Base-by-base conservation (phyloP, 1,140 invertebrate species). In the Pogonomyrmex barbatus region DNA sequence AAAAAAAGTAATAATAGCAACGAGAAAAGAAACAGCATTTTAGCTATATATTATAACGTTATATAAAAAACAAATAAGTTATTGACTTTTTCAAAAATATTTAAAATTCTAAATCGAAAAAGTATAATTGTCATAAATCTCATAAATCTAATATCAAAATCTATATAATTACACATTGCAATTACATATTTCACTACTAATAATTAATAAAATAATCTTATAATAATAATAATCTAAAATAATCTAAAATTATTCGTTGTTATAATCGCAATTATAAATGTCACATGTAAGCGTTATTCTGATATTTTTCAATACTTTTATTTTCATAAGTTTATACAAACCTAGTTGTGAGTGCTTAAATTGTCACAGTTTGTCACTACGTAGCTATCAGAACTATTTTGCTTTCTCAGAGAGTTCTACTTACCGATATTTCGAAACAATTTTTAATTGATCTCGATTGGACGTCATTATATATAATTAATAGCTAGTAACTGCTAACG, bases 381-480 rank as follows among this genome's bases (percentile, higher is more conserved):
- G 36, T 12, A 67, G n/a, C 24, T 67, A 36, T 2, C 39, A 45
- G 24, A 39, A 45, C 39, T 67, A 67, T 67, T 14, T 42, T 67
- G 39, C 45, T 68, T 50, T 24, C 65, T 30, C 24, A 30, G 65
- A 68, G 2, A 30, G 42, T 30, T 24, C 24, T 24, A 42, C 75
- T 17, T 42, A 17, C 17, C n/a, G 39, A n/a, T 24, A 62, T 45
- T 76, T 39, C 39, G 10, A 70, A 45, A 54, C 50, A 33, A 56
- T 12, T 33, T 33, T 67, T 70, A 81, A 81, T 81, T 45, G 24
- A 39, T 52, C 30, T 2, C 24, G 14, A 68, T 9, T 39, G 14
- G 24, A 56, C 39, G 42, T 33, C 24, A 50, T 56, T 54, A 42
- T 58, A 56, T 70, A 47, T 70, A 14, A 81, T 81, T 70, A 70